Base-by-base conservation (phyloP, 1,140 invertebrate species). In the Sarcophaga peregrina region DNA sequence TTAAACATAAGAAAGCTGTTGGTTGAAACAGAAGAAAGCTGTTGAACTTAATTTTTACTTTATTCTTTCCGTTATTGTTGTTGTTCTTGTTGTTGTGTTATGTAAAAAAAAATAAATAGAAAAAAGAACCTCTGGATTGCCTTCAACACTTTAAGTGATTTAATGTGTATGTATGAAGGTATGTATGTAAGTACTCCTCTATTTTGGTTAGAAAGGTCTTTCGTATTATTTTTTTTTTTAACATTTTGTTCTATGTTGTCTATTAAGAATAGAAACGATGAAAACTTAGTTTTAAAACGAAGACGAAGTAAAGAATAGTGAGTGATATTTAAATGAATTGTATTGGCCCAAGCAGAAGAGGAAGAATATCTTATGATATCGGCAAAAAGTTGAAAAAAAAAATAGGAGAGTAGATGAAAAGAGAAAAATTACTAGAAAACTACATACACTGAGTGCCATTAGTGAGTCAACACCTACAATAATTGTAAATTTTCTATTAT, bases 71-170 rank as follows among this genome's bases (percentile, higher is more conserved):
- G 25, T 4, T 37, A 37, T 37, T 37, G 25, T 37, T 37, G 25
- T 37, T 37, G 25, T 37, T 37, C 1, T 37, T 37, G 25, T 37
- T 37, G 25, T 37, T 37, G 4, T 37, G 25, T 37, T 37, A 37
- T 37, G 25, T 37, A 37, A 1, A 37, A 37, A 37, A 4, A n/a
- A n/a, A n/a, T n/a, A n/a, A 37, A 37, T 37, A 37, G 4, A 37
- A 37, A 37, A 37, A 37, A 37, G 4, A 4, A 37, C 25, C 25
- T 37, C 25, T 37, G 25, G 25, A n/a, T 58, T n/a, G 74, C n/a
- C 74, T 47, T 47, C 17, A 76, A 76, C 74, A 47, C 74, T 46
- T 47, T 47, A 76, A 76, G 46, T 76, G 74, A 76, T 76, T 76
- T 76, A 76, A 76, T 76, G 37, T 25, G 17, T 72, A 20, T 17